A percentile compares a stretch with the other conserved stretches of the same genome.
phyloP scores from a whole-genome alignment of 2,113 vertebrate genomes.

The Zonotrichia leucophrys region DNA sequence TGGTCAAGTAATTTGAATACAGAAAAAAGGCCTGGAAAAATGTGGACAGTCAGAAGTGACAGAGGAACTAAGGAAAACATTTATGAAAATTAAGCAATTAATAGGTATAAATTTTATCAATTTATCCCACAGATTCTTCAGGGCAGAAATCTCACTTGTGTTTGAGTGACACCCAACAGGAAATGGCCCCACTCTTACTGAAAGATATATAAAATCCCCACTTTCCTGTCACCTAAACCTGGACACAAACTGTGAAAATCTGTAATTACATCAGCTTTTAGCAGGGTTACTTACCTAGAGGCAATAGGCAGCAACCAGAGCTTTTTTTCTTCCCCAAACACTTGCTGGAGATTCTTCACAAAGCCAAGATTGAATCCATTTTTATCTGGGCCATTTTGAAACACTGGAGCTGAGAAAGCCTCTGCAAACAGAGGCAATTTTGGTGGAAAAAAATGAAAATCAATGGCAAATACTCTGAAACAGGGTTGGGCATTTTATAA shows the following conservation, averaged over 20 bases:
- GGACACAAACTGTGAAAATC: background rate
- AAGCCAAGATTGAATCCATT: slow-evolving; percentile 92
- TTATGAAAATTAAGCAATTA: background rate
- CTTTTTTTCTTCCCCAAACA: slow-evolving; percentile 90
- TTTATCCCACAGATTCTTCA: background rate
- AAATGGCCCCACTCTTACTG: background rate
- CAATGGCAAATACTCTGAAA: background rate
- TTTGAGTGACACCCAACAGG: background rate
- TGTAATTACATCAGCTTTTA: background rate
- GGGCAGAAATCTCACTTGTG: background rate
- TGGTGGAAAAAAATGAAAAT: background rate
- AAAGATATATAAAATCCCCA: background rate
- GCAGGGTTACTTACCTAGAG: slow-evolving; percentile 80
- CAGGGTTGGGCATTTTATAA: background rate
- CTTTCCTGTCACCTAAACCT: background rate
- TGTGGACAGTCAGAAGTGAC: background rate
- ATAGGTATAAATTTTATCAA: background rate
- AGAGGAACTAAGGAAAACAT: background rate
- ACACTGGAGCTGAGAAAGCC: slow-evolving; percentile 93
- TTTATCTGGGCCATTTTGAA: slow-evolving; percentile 89
- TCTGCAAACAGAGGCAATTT: slow-evolving; percentile 72
- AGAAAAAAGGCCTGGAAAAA: background rate
- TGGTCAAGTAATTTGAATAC: background rate
- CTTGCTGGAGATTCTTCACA: slow-evolving; percentile 88
- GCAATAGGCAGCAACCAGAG: slow-evolving; percentile 92